A percentile compares a stretch with the other conserved stretches of the same genome.
phyloP scores from a whole-genome alignment of 2,888 invertebrate genomes.

The Cheilosia pagana region DNA sequence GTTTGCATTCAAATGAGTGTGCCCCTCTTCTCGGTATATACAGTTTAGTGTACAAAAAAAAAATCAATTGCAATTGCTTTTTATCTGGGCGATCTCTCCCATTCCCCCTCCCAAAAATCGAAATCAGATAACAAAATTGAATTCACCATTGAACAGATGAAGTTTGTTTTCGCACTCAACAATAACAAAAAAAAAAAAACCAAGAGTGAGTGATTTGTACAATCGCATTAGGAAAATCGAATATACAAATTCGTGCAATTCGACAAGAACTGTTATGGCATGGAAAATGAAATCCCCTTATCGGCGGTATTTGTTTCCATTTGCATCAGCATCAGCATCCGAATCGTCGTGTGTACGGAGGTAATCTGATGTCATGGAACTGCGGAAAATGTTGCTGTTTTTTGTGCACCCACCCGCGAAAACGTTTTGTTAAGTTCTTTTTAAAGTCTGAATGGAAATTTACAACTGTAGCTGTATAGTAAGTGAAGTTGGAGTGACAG shows the following conservation, averaged over 20 bases:
- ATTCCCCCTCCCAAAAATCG: constrained; percentile 10
- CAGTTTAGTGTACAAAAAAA: constrained; percentile 1
- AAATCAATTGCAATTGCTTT: constrained; percentile 67
- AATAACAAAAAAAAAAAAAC: constrained; percentile 9
- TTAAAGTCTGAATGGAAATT: too few species aligned
- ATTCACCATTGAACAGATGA: constrained; percentile 45
- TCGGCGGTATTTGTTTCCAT: constrained; percentile 15
- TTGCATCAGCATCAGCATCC: constrained; percentile 19
- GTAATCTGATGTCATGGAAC: constrained; percentile 9
- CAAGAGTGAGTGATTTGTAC: constrained; percentile 65
- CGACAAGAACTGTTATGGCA: constrained; percentile 41
- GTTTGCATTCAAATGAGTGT: constrained; percentile 61
- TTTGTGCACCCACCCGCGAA: too few species aligned
- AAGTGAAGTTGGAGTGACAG: too few species aligned
- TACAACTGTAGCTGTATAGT: too few species aligned
- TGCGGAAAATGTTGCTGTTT: too few species aligned
- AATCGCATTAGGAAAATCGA: constrained; percentile 71
- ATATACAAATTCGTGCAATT: constrained; percentile 39
- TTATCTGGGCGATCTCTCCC: constrained; percentile 30
- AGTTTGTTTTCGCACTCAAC: constrained; percentile 47
- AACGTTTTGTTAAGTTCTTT: too few species aligned
- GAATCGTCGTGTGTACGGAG: neutral
- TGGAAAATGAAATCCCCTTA: constrained; percentile 45
- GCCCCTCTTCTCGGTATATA: neutral
- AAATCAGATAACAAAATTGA: constrained; percentile 60